Base-by-base conservation (phyloP, 2,113 vertebrate genomes). In the Ceuthmochares aereus region DNA sequence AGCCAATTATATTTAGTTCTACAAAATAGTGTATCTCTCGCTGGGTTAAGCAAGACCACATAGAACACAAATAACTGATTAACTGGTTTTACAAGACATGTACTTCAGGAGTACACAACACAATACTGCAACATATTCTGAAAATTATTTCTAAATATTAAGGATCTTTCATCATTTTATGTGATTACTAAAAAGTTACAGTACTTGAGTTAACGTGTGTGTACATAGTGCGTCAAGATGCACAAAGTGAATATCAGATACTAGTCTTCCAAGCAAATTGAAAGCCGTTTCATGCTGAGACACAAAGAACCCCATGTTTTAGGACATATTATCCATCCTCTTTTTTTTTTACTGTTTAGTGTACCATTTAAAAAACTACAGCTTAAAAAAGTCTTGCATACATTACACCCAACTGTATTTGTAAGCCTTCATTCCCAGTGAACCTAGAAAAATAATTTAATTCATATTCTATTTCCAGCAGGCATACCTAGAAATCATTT, bases 171-270 rank as follows among this genome's bases (percentile, higher is more conserved):
- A 37, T 9, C 4, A 16, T 81, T 92, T 63, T 19, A 55, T 29
- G 42, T 17, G 34, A 56, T 21, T 20, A 51, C 26, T 25, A 34
- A 68, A 54, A 54, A 7, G 30, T 37, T 40, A 49, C 34, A 56
- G 30, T 7, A 58, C 29, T 43, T 75, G 42, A 82, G 51, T 27
- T 40, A 34, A 30, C 18, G 10, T 22, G 21, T 2, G 19, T 1
- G 1, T 10, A n/a, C 0, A 1, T 23, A 34, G 14, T 63, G 63
- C 15, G 64, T 43, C 27, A 43, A 58, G n/a, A 17, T 18, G 49
- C 34, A 68, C 32, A 45, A 47, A 36, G 32, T 26, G 45, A 42
- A 14, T 11, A 27, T 14, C 1, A 1, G 56, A 68, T 12, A 20
- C 26, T 59, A 66, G 22, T 26, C 29, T 79, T 72, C 20, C 72